Evolutionary conservation across 2,113 vertebrate genomes (phyloP).

Genomic region (Corythaixoides concolor): DNA sequence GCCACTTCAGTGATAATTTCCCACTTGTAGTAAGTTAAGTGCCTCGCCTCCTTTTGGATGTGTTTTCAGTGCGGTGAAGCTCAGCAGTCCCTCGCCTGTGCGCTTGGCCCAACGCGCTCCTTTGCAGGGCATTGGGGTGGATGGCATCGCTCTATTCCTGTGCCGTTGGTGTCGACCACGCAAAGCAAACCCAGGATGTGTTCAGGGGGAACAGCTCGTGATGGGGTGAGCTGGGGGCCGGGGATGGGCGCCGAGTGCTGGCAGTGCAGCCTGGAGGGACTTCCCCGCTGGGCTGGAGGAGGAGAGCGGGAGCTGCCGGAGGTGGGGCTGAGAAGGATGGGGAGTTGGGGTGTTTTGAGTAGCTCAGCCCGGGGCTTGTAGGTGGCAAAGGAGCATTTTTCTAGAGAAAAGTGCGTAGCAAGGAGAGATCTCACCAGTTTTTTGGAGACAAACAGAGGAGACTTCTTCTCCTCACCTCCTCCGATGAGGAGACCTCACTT

Average conservation of each 20-base stretch:
- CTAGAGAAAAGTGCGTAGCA: background rate
- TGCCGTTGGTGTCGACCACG: slow-evolving; percentile 73
- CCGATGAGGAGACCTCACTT: background rate
- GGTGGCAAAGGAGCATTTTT: background rate
- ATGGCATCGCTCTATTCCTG: slow-evolving; percentile 70
- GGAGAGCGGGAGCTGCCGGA: background rate
- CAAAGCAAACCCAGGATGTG: slow-evolving; percentile 73
- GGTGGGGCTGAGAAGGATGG: background rate
- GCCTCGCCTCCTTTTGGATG: slow-evolving; percentile 70
- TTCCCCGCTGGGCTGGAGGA: background rate
- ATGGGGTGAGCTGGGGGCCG: slow-evolving; percentile 44
- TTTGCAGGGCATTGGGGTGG: slow-evolving; percentile 67
- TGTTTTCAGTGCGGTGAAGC: slow-evolving; percentile 71
- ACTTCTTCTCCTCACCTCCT: background rate
- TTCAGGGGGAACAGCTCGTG: slow-evolving; percentile 63
- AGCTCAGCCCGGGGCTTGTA: background rate
- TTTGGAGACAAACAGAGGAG: background rate
- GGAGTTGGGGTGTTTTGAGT: background rate
- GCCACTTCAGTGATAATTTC: slow-evolving; percentile 74
- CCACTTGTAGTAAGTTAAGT: slow-evolving; percentile 78
- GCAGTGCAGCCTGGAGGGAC: background rate
- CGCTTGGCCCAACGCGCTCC: slow-evolving; percentile 61
- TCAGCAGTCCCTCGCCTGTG: slow-evolving; percentile 68
- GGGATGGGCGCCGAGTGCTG: background rate
- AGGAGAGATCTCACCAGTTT: background rate